Base-by-base conservation (phyloP, 2,797 vertebrate genomes). In the Sebastes baramenuke region DNA sequence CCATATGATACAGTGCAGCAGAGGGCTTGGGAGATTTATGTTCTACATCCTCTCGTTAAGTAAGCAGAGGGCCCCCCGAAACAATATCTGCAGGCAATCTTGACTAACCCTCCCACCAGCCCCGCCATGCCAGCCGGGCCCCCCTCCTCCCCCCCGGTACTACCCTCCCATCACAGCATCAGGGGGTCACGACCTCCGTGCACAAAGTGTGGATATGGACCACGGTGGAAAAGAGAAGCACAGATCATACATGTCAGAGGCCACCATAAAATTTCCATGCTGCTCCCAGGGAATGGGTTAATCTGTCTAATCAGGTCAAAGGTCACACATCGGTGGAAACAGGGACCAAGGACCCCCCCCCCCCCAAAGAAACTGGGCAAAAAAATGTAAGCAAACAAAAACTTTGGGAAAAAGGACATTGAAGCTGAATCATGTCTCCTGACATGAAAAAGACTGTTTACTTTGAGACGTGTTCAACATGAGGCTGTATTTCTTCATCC, bases 51-150 rank as follows among this genome's bases (percentile, higher is more conserved):
- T 91, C 84, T 91, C 11, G 61, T 92, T 92, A 87, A 90, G 81
- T 85, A 92, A 91, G 85, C 85, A 75, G 60, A 79, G 86, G 83
- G 86, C 84, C 87, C 88, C 88, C 86, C 49, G 68, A 89, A 92
- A 87, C 83, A 92, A 93, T 91, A 92, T 94, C 92, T 93, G 93
- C 89, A 92, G 87, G 86, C 89, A 93, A 93, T 95, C 93, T 90
- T 3, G 29, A 38, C 79, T 14, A 55, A 87, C 72, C 84, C 85
- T 81, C 88, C 86, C 86, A 76, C 29, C 84, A 36, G 56, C 75
- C 75, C 67, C 4, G 5, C 81, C 49, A 71, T 89, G 87, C 86
- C 88, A 87, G 72, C 68, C 76, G 7, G 67, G 54, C 75, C 80
- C 60, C 77, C 60, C 18, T 13, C 36, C 0, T 13, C 34, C 66